Evolutionary conservation across 2,113 vertebrate genomes (phyloP), one percentile per base, ranked within the genome.

Genomic region (Pavo muticus): DNA sequence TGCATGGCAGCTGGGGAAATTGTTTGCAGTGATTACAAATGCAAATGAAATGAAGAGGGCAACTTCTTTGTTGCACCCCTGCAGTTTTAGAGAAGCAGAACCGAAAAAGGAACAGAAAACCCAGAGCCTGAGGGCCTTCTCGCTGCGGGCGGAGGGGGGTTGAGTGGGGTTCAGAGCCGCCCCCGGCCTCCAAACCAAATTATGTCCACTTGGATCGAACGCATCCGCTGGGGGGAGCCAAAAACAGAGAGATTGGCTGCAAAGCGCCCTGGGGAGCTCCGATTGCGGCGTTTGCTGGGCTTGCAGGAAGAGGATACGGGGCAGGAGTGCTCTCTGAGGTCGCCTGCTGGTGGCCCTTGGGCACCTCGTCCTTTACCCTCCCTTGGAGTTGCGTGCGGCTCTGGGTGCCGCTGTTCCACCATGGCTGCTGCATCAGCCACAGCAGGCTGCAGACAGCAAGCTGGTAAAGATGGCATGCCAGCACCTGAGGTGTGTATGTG

Each of bases 61-160:
- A 16, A 92, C 81, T 89, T 91, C 86, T 88, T 85, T 68, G 15
- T 93, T 93, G 85, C 0, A 0, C 63, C 23, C 47, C 57, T 35
- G 61, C 79, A 84, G 32, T 30, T 93, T 88, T 47, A 63, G 67
- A 89, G 87, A 91, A 96, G 94, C 2, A 3, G 94, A 97, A 96
- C 2, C 91, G 91, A 96, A 96, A 97, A 88, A 27, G 88, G 96
- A 97, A 97, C 87, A 77, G 86, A 96, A 90, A 96, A 68, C 2
- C 13, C 10, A 6, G 54, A 47, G 45, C 5, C 30, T 20, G 37
- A 80, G 87, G 72, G 13, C 30, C 37, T 30, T 37, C 35, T 50
- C 2, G 42, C 10, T 48, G 30, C 2, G 0, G 7, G 13, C 0
- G 20, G 14, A 9, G 35, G n/a, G 70, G 48, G 68, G 68, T 18